Evolutionary conservation across 35 echinoderm and acorn worm species (phyloP).

Genomic region (Diadema setosum): DNA sequence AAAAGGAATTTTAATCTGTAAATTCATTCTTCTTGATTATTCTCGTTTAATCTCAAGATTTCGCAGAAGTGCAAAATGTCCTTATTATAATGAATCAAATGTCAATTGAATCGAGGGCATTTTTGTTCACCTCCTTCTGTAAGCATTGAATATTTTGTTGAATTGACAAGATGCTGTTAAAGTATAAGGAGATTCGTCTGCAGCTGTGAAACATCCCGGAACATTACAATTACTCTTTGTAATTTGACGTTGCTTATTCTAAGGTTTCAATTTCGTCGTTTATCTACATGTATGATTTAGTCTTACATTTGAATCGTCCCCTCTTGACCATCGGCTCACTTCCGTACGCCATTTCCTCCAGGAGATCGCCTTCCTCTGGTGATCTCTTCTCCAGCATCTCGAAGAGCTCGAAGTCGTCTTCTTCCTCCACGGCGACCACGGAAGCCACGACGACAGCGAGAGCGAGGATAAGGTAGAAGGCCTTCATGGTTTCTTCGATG

Average conservation of each 20-base stretch:
- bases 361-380: neutral
- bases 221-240: neutral
- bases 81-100: no score
- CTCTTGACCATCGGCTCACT: neutral
- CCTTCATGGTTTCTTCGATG: neutral
- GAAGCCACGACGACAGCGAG: neutral
- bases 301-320: conserved; percentile 1
- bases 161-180: neutral
- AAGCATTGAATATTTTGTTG: neutral
- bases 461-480: neutral
- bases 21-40: no score
- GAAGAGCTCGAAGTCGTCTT: neutral
- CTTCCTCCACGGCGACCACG: neutral
- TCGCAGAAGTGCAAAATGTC: no score
- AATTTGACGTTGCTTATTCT: neutral
- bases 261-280: neutral
- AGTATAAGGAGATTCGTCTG: neutral
- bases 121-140: no score
- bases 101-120: no score
- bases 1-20: no score
- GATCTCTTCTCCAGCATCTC: neutral
- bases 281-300: neutral
- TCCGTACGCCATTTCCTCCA: neutral
- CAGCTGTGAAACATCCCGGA: neutral
- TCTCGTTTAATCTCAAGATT: no score